These are phyloP conservation scores for Kradibia gibbosae DNA, from an alignment of 1,140 invertebrate genomes.

Conservation along the genomic window DNA sequence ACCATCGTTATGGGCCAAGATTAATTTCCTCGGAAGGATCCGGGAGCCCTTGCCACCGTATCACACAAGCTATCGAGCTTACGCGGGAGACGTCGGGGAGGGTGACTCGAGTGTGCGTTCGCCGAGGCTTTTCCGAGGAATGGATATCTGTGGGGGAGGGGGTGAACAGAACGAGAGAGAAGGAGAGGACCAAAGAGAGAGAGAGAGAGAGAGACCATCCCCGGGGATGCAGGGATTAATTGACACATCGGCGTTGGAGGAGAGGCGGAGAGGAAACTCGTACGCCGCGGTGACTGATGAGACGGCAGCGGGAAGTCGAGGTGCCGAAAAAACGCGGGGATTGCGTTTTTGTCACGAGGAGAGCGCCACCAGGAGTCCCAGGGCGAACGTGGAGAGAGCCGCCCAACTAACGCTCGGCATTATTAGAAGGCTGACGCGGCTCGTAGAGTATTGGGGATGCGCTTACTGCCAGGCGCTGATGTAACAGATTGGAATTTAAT, in stretches of 20 bases:
- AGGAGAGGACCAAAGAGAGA: background rate
- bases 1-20: slow-evolving; percentile 45
- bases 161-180: background rate
- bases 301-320: slow-evolving; percentile 54
- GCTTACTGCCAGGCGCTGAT: slow-evolving; percentile 4
- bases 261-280: background rate
- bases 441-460: slow-evolving; percentile 3
- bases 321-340: slow-evolving; percentile 52
- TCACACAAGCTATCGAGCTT: slow-evolving; percentile 29
- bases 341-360: slow-evolving; percentile 55
- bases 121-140: slow-evolving; percentile 6
- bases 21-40: slow-evolving; percentile 44
- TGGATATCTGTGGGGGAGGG: background rate
- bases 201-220: slow-evolving; percentile 45
- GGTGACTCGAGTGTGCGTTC: slow-evolving; percentile 34
- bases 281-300: slow-evolving; percentile 62
- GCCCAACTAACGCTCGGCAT: slow-evolving; percentile 23
- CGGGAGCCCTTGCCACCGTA: slow-evolving; percentile 7
- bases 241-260: slow-evolving; percentile 64
- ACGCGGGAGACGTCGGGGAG: slow-evolving; percentile 25
- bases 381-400: background rate
- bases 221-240: slow-evolving; percentile 63
- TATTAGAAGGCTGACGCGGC: slow-evolving; percentile 16
- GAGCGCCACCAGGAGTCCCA: background rate
- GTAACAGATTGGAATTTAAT: slow-evolving; percentile 49